Evolutionary conservation across 2,888 invertebrate genomes (phyloP), one percentile per base, ranked within the genome.

Genomic region (Sesamia inferens): DNA sequence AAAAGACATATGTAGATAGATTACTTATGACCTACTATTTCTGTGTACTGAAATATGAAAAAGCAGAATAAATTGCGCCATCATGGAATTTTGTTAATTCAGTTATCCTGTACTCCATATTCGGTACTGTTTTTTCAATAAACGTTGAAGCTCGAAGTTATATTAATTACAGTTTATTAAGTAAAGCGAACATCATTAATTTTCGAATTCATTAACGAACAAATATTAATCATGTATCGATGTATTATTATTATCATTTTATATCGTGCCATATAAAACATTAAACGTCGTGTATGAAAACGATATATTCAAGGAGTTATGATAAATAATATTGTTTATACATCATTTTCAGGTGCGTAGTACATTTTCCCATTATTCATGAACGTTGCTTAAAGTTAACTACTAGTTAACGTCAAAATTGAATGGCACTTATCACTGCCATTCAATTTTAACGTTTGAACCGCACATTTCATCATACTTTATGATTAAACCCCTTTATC

Each of bases 41-140:
- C 31, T 58, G 5, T 58, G 16, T 57, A 24, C 57, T 24, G 10
- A 19, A 44, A 22, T n/a, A 57, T 74, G 47, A 42, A 74, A 64
- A 57, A 42, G 1, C 11, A 14, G 3, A 48, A 62, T 55, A 19
- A 48, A 51, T 44, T 22, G 11, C 22, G 31, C 48, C 24, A 59
- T 59, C 16, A 22, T 7, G 7, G 6, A 59, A 51, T 59, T 48
- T 48, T 13, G 42, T 13, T 24, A 51, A 31, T 31, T 31, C 31
- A 59, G 10, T 73, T 61, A 24, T 16, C 10, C 4, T n/a, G n/a
- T n/a, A n/a, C n/a, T n/a, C n/a, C n/a, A n/a, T n/a, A 31, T n/a
- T 54, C 13, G 6, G 8, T 63, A 31, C 22, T 24, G 39, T 48
- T 61, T 47, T 70, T 42, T 55, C n/a, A 59, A 5, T 19, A 24